Evolutionary conservation across 2,888 invertebrate species (phyloP).

Genomic region (Tipula vernalis): DNA sequence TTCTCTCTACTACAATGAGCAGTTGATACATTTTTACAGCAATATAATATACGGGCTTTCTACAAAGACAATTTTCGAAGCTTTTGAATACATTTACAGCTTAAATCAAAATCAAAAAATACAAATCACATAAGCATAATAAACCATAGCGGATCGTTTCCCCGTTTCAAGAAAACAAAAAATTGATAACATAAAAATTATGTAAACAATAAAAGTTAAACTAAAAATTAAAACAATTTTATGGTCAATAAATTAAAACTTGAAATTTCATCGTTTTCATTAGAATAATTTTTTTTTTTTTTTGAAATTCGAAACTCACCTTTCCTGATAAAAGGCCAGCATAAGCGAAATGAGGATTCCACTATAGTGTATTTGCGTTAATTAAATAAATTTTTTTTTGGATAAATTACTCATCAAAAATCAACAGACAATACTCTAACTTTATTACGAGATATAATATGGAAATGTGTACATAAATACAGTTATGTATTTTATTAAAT

Average conservation of each 20-base stretch:
- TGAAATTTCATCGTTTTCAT: neutral
- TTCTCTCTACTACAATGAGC: no score
- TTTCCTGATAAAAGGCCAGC: conserved; percentile 31
- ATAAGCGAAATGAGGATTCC: conserved; percentile 44
- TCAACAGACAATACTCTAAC: neutral
- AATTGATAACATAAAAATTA: neutral
- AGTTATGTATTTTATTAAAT: conserved; percentile 22
- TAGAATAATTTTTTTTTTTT: neutral
- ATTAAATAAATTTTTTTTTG: neutral
- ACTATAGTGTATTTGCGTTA: conserved; percentile 19
- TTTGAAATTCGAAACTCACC: conserved; percentile 20
- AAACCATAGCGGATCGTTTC: conserved; percentile 5
- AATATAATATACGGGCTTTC: no score
- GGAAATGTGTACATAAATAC: neutral
- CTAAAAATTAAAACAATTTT: neutral
- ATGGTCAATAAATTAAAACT: neutral
- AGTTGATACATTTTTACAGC: no score
- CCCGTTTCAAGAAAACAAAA: neutral
- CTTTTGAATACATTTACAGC: no score
- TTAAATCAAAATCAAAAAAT: neutral
- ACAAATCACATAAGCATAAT: neutral
- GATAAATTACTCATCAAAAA: neutral
- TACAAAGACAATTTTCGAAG: no score
- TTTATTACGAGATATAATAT: neutral
- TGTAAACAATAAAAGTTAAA: neutral